Percentiles rank a stretch among this genome's conserved stretches.
Evolutionary conservation across 37 sponge, comb jelly and placozoan species (phyloP).

Genomic region (Axinella damicornis): DNA sequence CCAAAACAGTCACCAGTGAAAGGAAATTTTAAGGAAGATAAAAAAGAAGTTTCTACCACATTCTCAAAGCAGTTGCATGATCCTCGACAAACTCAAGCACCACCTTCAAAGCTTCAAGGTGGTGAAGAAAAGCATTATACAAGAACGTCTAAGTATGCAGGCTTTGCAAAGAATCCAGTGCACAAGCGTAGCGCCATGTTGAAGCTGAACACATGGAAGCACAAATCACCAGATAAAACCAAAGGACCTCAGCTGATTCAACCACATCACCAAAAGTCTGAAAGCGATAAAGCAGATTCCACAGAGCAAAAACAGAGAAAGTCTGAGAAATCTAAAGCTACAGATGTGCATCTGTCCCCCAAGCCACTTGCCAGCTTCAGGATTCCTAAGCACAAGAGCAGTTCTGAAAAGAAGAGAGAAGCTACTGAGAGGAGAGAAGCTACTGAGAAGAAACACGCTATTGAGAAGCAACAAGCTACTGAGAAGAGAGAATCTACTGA

Average conservation of each 20-base stretch:
- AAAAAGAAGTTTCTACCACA: background rate
- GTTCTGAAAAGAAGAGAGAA: background rate
- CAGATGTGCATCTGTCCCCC: background rate
- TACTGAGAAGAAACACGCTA: too few relatives aligned
- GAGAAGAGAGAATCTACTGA: too few relatives aligned
- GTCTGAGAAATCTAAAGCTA: background rate
- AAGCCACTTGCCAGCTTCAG: conserved; percentile 27
- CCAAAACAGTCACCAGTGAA: too few relatives aligned
- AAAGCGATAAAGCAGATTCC: too few relatives aligned
- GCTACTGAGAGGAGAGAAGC: background rate
- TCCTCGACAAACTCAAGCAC: background rate
- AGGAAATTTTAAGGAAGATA: too few relatives aligned
- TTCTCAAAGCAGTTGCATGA: conserved; percentile 11
- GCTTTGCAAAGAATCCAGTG: background rate
- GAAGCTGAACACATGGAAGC: background rate
- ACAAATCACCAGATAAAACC: background rate
- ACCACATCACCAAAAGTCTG: conserved; percentile 7
- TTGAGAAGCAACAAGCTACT: too few relatives aligned
- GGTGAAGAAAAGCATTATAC: conserved; percentile 9
- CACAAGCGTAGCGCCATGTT: conserved; percentile 1
- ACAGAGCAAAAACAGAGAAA: background rate
- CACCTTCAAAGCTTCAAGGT: background rate
- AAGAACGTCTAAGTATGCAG: conserved; percentile 3
- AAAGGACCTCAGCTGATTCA: conserved; percentile 30
- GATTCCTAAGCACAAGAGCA: conserved; percentile 38